Conservation (phyloP, 2,113 vertebrate genomes). For the Castor canadensis region DNA sequence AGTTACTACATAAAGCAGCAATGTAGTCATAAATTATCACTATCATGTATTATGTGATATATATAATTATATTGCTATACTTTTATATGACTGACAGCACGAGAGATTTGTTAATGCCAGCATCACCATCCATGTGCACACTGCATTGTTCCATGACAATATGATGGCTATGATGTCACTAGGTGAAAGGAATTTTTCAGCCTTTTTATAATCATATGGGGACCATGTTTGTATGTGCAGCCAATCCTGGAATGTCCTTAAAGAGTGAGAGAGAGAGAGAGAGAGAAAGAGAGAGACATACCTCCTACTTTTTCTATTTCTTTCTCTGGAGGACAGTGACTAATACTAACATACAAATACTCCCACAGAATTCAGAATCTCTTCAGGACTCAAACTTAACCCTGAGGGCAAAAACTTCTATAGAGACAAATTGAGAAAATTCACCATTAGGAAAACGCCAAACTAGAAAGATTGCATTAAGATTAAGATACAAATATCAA, state of each 20-base stretch:
- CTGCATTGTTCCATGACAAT: not conserved
- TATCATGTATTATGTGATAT: not conserved
- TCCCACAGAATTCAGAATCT: not conserved
- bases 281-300: not conserved
- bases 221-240: not conserved
- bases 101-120: not conserved
- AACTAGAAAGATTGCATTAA: not conserved
- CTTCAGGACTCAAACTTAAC: not conserved
- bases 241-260: not conserved
- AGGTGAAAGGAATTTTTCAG: not conserved
- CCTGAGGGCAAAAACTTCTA: not conserved
- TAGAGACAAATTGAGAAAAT: not conserved
- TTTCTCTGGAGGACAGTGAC: not conserved
- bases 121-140: not conserved
- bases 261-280: not conserved
- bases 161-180: not conserved
- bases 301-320: not conserved
- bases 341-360: not conserved
- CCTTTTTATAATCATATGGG: not conserved
- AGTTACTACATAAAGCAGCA: not conserved
- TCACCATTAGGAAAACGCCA: not conserved
- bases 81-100: not conserved
- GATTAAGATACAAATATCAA: conserved; percentile 20
- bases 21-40: not conserved
- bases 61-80: not conserved